Conservation (phyloP, 1,140 invertebrate genomes). For the Drosophila azteca region DNA sequence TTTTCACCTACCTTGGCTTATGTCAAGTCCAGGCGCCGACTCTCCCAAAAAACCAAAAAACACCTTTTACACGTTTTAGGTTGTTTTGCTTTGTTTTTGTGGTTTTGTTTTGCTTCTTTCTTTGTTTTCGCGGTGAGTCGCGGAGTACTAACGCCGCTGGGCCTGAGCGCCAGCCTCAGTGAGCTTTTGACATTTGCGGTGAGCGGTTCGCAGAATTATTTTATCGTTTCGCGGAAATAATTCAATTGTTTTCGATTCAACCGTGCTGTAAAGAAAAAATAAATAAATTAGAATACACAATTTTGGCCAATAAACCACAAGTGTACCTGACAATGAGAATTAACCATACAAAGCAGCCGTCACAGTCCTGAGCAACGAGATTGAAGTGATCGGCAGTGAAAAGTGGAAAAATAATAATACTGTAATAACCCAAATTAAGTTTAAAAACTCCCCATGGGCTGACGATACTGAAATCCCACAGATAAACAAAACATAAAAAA, state of each 20-base stretch:
- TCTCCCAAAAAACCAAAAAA: slow-evolving; percentile 28
- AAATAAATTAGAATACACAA: slow-evolving; percentile 7
- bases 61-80: slow-evolving; percentile 41
- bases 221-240: slow-evolving; percentile 21
- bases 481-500: neutral
- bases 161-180: slow-evolving; percentile 54
- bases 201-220: slow-evolving; percentile 51
- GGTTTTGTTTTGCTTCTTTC: slow-evolving; percentile 33
- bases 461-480: neutral
- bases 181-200: slow-evolving; percentile 64
- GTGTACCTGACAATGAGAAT: too few relatives aligned
- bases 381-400: too few relatives aligned
- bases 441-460: too few relatives aligned
- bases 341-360: too few relatives aligned
- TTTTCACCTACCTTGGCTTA: slow-evolving; percentile 63
- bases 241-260: slow-evolving; percentile 19
- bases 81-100: slow-evolving; percentile 11
- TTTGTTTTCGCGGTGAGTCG: slow-evolving; percentile 42
- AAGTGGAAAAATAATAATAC: too few relatives aligned
- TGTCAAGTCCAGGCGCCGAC: slow-evolving; percentile 51
- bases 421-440: too few relatives aligned
- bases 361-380: too few relatives aligned
- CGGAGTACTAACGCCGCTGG: slow-evolving; percentile 17
- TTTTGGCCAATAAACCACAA: neutral
- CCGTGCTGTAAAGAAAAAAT: slow-evolving; percentile 34